Conservation (phyloP, 2,888 invertebrate species). For the Euplagia quadripunctaria region DNA sequence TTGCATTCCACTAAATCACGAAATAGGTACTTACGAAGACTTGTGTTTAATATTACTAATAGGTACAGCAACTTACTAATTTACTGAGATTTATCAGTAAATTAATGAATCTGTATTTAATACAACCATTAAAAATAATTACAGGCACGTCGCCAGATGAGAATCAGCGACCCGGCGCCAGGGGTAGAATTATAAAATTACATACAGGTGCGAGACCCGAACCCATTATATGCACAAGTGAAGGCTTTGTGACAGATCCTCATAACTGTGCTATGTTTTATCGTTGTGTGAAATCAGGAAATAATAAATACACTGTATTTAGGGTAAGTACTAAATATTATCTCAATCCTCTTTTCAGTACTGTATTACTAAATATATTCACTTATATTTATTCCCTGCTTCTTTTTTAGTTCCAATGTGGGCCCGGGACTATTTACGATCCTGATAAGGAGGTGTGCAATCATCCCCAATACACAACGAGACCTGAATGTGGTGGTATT, state of each 20-base stretch:
- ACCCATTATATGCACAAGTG: conserved; percentile 87
- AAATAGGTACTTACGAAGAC: too few relatives aligned
- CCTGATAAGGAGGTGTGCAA: conserved; percentile 90
- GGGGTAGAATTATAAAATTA: conserved; percentile 74
- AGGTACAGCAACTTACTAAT: too few relatives aligned
- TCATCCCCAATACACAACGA: conserved; percentile 89
- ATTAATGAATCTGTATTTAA: not conserved
- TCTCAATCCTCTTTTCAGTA: not conserved
- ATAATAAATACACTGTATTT: conserved; percentile 86
- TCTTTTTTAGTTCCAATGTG: conserved; percentile 90
- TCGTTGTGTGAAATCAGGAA: conserved; percentile 90
- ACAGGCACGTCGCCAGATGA: conserved; percentile 55
- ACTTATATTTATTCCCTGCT: not conserved
- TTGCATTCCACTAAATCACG: too few relatives aligned
- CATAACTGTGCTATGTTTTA: conserved; percentile 92
- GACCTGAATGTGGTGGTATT: conserved; percentile 89
- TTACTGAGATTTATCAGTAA: too few relatives aligned
- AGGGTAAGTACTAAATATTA: conserved; percentile 64
- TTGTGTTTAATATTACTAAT: too few relatives aligned
- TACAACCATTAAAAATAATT: conserved; percentile 10
- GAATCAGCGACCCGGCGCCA: conserved; percentile 58
- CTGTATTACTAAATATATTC: not conserved
- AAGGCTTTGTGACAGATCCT: conserved; percentile 92
- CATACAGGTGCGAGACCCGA: conserved; percentile 73
- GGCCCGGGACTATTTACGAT: conserved; percentile 92